A percentile compares a stretch with the other conserved stretches of the same genome.
Conservation (phyloP, 2,113 vertebrate genomes). For the Prionailurus viverrinus region DNA sequence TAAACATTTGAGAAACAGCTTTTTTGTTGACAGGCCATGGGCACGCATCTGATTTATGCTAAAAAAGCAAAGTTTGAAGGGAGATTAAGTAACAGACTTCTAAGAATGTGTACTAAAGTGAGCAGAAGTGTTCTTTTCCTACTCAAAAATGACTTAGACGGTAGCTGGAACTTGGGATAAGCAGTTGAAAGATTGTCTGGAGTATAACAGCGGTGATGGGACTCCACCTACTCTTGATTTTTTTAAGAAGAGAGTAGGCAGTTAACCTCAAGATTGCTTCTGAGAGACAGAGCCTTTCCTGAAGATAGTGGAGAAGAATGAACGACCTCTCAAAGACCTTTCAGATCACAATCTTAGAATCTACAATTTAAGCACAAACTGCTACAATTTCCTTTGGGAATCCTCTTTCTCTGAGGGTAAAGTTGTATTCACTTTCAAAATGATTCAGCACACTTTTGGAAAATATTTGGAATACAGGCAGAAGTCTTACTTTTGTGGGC, state of each 20-base stretch:
- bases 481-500: not conserved
- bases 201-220: not conserved
- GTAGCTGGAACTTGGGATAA: constrained; percentile 7
- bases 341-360: constrained; percentile 22
- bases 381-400: constrained; percentile 30
- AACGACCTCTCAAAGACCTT: constrained; percentile 20
- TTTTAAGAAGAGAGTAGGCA: not conserved
- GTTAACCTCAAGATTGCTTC: constrained; percentile 11
- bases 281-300: not conserved
- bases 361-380: constrained; percentile 26
- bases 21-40: not conserved
- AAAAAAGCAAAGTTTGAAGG: not conserved
- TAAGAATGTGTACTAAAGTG: not conserved
- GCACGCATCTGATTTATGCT: not conserved
- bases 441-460: constrained; percentile 2
- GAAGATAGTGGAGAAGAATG: not conserved
- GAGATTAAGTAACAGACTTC: constrained; percentile 43
- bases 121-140: not conserved
- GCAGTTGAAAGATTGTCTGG: not conserved
- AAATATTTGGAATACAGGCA: not conserved
- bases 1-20: not conserved
- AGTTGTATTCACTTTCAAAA: constrained; percentile 54
- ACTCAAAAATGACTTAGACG: constrained; percentile 29
- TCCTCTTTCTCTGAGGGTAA: constrained; percentile 6
- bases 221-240: not conserved